Base-by-base conservation (phyloP, 2,888 invertebrate genomes). In the Euzophera pinguis region DNA sequence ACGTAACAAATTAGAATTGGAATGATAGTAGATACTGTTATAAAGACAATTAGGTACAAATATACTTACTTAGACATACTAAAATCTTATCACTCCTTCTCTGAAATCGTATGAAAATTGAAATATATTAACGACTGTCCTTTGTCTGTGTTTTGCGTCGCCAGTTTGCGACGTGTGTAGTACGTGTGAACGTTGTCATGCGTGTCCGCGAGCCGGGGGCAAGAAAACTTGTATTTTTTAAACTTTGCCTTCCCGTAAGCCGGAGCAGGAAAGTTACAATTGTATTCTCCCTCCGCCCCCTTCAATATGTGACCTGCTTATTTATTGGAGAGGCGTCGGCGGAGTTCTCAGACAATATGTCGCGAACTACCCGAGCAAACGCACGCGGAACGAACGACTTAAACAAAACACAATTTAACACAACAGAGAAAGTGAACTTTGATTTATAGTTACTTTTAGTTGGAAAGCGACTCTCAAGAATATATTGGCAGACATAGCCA, bases 231-330 rank as follows among this genome's bases (percentile, higher is more conserved):
- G 84, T 88, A 83, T 89, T 89, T 90, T 90, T 89, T 88, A 88
- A 90, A 89, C 83, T 90, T 80, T 81, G 80, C 83, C 84, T 81
- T 78, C 78, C 73, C 81, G 78, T 82, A 81, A 82, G 82, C 77
- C 70, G 78, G 75, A 75, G 78, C 74, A 78, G 71, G 77, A 87
- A 90, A 90, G 87, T 90, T 90, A 87, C 89, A 88, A 90, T 90
- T 89, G 89, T 87, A 78, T 88, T 84, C 84, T 76, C 84, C 80
- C 84, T 81, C 72, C 74, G 72, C 84, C 85, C 81, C 84, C 80
- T 87, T 85, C 89, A 89, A 89, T 90, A 89, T 90, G 90, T 90
- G 90, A 89, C 89, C 89, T 87, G 90, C 79, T 89, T 89, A 88
- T 89, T 89, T 90, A 90, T 89, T 84, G 85, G 82, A 82, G 81